Evolutionary conservation across 2,888 invertebrate species (phyloP), one percentile per base, ranked within the genome.

Genomic region (Thymelicus lineola): DNA sequence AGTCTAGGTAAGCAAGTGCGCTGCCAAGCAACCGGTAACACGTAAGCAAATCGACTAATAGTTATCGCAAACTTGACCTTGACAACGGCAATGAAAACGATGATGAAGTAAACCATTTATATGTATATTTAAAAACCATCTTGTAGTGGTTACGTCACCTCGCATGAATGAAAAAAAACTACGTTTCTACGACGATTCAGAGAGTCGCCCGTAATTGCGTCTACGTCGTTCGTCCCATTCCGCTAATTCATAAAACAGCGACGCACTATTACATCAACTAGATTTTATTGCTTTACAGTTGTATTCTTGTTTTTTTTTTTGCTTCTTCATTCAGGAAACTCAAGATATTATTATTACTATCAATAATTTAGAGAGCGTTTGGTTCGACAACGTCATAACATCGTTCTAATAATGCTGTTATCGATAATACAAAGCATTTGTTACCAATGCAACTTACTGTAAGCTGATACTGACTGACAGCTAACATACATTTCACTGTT

Each of bases 141-240:
- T 77, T 79, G 77, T 78, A 81, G 76, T 75, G 79, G 78, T 88
- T 83, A 85, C 86, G 84, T 88, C 87, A 88, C 76, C 64, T 62
- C 66, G 75, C 75, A 81, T 85, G 81, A 80, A 79, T 80, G 80
- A 80, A 80, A 77, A 55, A 28, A 75, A 77, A 71, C 62, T 71
- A 75, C 69, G 73, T 72, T 74, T 71, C 78, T 77, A 75, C 76
- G 72, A 72, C 71, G 72, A 71, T 70, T 71, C 76, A 74, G 75
- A 72, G 66, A 67, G 72, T 46, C 70, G 74, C 74, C 73, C 72
- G 72, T 66, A 71, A 70, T 73, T 66, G 71, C 62, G 74, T 74
- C 73, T 74, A 72, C 64, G 66, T 72, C 68, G 72, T 72, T 73
- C 72, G 62, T 70, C 73, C 72, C 66, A 55, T 66, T 66, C 59